These are phyloP conservation scores for Xestia ashworthii DNA, from an alignment of 2,888 invertebrate species.

Conservation along the genomic window DNA sequence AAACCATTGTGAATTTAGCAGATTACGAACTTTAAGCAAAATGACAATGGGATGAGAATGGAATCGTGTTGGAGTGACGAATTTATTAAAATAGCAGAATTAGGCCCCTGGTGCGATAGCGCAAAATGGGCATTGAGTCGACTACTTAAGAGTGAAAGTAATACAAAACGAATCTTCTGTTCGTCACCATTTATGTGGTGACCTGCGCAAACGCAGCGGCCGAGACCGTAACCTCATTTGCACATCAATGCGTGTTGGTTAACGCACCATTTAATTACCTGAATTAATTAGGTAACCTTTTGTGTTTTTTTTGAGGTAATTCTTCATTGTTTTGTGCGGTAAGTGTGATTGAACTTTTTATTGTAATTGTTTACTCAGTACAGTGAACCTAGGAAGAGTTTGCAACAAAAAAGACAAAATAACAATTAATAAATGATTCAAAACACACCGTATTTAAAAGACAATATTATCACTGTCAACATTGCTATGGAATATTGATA, in stretches of 20 bases:
- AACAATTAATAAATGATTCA: not conserved
- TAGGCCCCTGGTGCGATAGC: too few relatives aligned
- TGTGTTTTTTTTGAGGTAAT: constrained; percentile 21
- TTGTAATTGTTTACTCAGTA: not conserved
- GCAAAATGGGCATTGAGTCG: not conserved
- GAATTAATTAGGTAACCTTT: constrained; percentile 48
- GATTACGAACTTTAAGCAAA: too few relatives aligned
- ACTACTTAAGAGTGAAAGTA: not conserved
- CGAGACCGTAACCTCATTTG: constrained; percentile 65
- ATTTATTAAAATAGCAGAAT: too few relatives aligned
- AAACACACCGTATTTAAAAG: not conserved
- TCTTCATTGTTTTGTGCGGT: constrained; percentile 10
- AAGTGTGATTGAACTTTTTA: constrained; percentile 1
- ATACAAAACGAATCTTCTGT: constrained; percentile 19
- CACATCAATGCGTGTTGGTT: constrained; percentile 56
- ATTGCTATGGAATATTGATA: not conserved
- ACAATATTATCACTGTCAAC: not conserved
- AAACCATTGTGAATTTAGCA: too few relatives aligned
- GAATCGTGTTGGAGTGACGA: too few relatives aligned
- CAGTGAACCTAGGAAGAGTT: not conserved
- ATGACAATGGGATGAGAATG: too few relatives aligned
- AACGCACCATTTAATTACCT: constrained; percentile 51
- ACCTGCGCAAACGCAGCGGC: constrained; percentile 48
- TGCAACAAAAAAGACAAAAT: not conserved
- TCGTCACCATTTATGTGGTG: not conserved